phyloP scores from a whole-genome alignment of 2,888 invertebrate genomes.

The Lamellibrachia columna region DNA sequence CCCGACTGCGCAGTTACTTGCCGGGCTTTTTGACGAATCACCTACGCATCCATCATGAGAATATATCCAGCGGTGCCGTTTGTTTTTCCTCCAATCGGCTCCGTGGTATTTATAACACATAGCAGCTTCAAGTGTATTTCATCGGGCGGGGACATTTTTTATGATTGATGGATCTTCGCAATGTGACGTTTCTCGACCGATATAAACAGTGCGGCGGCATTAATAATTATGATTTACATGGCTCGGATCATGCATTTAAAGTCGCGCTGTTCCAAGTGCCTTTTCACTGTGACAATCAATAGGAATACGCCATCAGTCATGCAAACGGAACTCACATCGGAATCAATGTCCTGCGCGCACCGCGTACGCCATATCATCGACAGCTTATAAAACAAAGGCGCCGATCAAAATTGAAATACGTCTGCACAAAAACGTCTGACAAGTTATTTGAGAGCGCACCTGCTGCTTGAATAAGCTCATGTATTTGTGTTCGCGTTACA shows the following conservation, averaged over 20 bases:
- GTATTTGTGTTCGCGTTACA: background rate
- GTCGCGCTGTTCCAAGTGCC: background rate
- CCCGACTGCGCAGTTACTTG: background rate
- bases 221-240: slow-evolving; percentile 16
- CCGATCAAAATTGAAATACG: background rate
- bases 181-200: slow-evolving; percentile 1
- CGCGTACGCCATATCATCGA: background rate
- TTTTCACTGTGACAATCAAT: background rate
- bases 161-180: background rate
- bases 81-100: background rate
- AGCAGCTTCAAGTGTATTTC: background rate
- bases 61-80: background rate
- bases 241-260: slow-evolving; percentile 16
- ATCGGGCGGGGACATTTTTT: background rate
- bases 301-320: background rate
- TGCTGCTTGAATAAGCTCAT: background rate
- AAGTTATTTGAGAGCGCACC: background rate
- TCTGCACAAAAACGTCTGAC: background rate
- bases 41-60: background rate
- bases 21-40: background rate
- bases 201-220: background rate
- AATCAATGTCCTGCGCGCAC: background rate
- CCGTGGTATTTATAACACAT: background rate
- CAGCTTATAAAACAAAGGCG: background rate
- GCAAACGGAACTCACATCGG: background rate